Evolutionary conservation across 2,888 invertebrate genomes (phyloP).

Genomic region (Melieria omissa): DNA sequence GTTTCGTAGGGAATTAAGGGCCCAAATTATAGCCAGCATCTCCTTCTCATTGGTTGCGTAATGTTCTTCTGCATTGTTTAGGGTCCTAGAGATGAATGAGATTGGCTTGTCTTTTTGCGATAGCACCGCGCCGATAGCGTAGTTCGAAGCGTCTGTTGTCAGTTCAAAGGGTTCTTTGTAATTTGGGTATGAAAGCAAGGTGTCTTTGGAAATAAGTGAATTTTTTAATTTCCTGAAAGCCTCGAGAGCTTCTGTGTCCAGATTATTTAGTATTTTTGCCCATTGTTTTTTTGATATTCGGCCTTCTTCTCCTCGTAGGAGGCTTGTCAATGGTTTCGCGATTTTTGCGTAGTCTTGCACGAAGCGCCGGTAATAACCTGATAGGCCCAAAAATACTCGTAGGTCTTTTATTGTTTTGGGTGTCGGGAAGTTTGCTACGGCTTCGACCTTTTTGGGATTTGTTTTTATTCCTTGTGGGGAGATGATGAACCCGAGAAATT

Average conservation of each 20-base stretch:
- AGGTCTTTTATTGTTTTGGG: too few species aligned
- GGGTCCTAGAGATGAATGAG: neutral
- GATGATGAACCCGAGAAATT: too few species aligned
- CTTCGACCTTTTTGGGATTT: too few species aligned
- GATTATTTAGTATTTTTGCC: conserved; percentile 10
- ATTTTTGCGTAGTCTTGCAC: conserved; percentile 5
- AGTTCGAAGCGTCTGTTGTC: neutral
- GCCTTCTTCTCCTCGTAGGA: conserved; percentile 33
- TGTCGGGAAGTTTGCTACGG: too few species aligned
- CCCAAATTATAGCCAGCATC: conserved; percentile 8
- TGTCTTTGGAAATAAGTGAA: neutral
- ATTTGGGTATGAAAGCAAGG: neutral
- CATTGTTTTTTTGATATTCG: conserved; percentile 33
- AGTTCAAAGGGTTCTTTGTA: neutral
- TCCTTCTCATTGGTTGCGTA: conserved; percentile 10
- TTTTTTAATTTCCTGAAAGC: neutral
- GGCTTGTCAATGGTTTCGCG: conserved; percentile 13
- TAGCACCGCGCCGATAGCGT: too few species aligned
- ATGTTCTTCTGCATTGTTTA: neutral
- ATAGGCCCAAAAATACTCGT: conserved; percentile 35
- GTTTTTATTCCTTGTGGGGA: too few species aligned
- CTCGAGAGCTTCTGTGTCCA: conserved; percentile 8
- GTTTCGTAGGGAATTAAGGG: conserved; percentile 7
- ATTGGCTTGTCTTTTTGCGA: neutral
- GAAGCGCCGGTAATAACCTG: conserved; percentile 26